Percentiles rank a stretch among this genome's conserved stretches.
These are phyloP conservation scores for Ceratina australensis DNA, from an alignment of 1,140 invertebrate genomes.

Conservation along the genomic window DNA sequence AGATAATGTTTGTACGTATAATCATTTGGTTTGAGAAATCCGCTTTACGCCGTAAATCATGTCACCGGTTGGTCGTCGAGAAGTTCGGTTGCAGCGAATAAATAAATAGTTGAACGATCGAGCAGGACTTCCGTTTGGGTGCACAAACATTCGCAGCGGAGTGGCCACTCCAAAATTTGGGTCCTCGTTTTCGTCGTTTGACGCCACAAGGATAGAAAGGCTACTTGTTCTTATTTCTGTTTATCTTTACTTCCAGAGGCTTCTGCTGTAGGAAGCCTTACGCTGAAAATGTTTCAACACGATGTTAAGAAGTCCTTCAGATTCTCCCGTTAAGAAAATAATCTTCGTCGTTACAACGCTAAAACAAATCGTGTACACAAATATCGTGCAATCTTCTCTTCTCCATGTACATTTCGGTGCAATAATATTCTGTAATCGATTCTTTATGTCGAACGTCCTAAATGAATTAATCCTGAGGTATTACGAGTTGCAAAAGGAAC, in stretches of 20 bases:
- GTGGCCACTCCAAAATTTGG: slow-evolving; percentile 40
- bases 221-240: slow-evolving; percentile 46
- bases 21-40: too few relatives aligned
- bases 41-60: too few relatives aligned
- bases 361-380: background rate
- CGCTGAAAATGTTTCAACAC: background rate
- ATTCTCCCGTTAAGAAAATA: slow-evolving; percentile 13
- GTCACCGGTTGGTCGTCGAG: background rate
- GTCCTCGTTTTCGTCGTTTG: slow-evolving; percentile 30
- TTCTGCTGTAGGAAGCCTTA: slow-evolving; percentile 29
- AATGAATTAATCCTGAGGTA: background rate
- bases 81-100: background rate
- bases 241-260: slow-evolving; percentile 38
- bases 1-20: too few relatives aligned
- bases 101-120: slow-evolving; percentile 33
- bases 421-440: background rate
- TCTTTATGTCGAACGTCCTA: background rate
- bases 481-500: background rate
- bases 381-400: too few relatives aligned
- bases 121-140: slow-evolving; percentile 47
- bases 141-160: slow-evolving; percentile 43
- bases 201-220: slow-evolving; percentile 30
- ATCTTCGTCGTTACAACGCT: background rate
- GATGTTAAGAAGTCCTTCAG: background rate
- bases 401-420: background rate